Evolutionary conservation across 2,888 invertebrate genomes (phyloP).

Genomic region (Trilocha varians): DNA sequence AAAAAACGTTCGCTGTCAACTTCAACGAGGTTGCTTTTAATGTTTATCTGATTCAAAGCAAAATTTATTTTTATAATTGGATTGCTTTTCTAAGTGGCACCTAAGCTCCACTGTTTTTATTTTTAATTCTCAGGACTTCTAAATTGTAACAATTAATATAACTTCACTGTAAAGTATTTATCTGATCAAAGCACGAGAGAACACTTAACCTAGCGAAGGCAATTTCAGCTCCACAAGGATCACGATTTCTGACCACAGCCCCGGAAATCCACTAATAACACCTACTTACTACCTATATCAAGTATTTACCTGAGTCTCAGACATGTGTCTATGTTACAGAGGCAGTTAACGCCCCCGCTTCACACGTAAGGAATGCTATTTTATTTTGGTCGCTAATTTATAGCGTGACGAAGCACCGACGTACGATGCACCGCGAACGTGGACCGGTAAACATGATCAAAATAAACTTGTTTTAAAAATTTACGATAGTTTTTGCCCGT

Average conservation of each 20-base stretch:
- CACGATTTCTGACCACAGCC: too few relatives aligned
- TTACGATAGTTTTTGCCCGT: too few relatives aligned
- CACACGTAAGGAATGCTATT: constrained; percentile 33
- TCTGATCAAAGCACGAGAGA: too few relatives aligned
- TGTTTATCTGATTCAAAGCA: constrained; percentile 8
- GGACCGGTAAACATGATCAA: constrained; percentile 5
- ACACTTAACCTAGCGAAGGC: too few relatives aligned
- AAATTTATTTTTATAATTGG: background rate
- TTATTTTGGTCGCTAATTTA: constrained; percentile 57
- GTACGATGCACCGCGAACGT: constrained; percentile 16
- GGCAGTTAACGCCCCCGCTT: constrained; percentile 37
- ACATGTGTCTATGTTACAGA: constrained; percentile 7
- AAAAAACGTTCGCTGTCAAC: constrained; percentile 17
- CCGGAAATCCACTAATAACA: too few relatives aligned
- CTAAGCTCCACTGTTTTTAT: background rate
- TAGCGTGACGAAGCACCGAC: constrained; percentile 28
- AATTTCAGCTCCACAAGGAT: too few relatives aligned
- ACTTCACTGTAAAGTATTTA: too few relatives aligned
- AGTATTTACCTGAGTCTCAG: background rate
- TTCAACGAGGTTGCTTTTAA: background rate
- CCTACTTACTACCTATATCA: background rate
- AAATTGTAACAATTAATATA: too few relatives aligned
- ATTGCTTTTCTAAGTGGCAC: background rate
- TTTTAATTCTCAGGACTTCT: background rate
- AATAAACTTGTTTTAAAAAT: constrained; percentile 12